These are phyloP conservation scores for Euthynnus affinis DNA, from an alignment of 2,797 vertebrate genomes.

Conservation along the genomic window DNA sequence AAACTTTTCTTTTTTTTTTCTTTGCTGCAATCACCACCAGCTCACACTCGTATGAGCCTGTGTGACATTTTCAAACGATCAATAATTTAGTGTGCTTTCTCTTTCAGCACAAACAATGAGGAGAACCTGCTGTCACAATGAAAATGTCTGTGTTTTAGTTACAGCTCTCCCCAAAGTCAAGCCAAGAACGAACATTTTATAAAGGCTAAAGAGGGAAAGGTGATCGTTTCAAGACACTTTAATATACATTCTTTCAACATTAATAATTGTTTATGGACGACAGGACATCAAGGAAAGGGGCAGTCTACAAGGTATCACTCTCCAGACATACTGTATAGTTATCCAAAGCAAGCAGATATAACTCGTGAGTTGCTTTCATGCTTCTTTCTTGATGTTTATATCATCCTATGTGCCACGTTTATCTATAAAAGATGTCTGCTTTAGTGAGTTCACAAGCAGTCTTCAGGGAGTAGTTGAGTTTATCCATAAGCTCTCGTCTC, in stretches of 20 bases:
- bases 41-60: neutral
- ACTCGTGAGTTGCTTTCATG: too few relatives aligned
- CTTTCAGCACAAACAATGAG: constrained; percentile 35
- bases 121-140: constrained; percentile 24
- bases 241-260: neutral
- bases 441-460: too few relatives aligned
- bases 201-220: neutral
- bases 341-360: too few relatives aligned
- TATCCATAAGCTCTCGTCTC: too few relatives aligned
- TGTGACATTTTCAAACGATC: constrained; percentile 30
- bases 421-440: too few relatives aligned
- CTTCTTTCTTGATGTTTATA: too few relatives aligned
- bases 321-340: neutral
- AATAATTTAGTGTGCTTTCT: constrained; percentile 24
- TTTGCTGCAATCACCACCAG: neutral
- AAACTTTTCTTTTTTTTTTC: constrained; percentile 3
- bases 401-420: neutral
- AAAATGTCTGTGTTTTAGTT: constrained; percentile 6
- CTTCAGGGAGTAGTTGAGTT: too few relatives aligned
- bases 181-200: neutral
- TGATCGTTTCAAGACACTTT: neutral
- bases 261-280: neutral
- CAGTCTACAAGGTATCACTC: too few relatives aligned
- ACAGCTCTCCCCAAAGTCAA: constrained; percentile 25
- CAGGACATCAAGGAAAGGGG: neutral